Conservation (phyloP, 2,797 vertebrate species). For the Melanotaenia nigrans region DNA sequence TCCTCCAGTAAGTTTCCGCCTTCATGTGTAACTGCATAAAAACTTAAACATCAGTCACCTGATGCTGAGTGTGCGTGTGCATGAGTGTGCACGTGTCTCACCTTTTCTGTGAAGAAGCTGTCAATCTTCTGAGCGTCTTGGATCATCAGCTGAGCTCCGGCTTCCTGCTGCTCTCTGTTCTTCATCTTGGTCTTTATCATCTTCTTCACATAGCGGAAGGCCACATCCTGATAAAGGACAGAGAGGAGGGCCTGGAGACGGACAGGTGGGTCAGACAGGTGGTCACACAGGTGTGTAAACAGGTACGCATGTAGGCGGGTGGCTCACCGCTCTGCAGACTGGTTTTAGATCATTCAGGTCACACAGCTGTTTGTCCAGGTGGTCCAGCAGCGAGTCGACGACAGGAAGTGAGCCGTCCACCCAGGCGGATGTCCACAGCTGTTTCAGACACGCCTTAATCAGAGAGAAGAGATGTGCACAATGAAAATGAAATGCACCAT, state of each 20-base stretch:
- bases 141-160: conserved; percentile 75
- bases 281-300: background rate
- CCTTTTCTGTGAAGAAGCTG: conserved; percentile 78
- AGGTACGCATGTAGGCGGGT: background rate
- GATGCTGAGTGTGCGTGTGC: too few relatives aligned
- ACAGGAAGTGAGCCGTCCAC: conserved; percentile 51
- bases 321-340: conserved; percentile 67
- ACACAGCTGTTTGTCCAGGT: conserved; percentile 43
- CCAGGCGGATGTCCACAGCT: conserved; percentile 73
- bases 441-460: conserved; percentile 53
- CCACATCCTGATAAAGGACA: conserved; percentile 81
- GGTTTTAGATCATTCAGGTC: conserved; percentile 62
- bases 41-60: too few relatives aligned
- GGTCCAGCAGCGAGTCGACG: conserved; percentile 56
- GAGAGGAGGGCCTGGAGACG: conserved; percentile 65
- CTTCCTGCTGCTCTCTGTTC: conserved; percentile 79
- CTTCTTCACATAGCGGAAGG: conserved; percentile 83
- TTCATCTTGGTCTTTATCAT: conserved; percentile 77
- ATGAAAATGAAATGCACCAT: too few relatives aligned
- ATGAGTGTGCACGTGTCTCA: conserved; percentile 56
- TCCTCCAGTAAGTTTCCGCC: too few relatives aligned
- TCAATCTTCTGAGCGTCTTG: conserved; percentile 74
- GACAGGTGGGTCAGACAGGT: background rate
- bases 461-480: background rate
- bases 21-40: too few relatives aligned